Evolutionary conservation across 2,797 vertebrate genomes (phyloP), one percentile per base, ranked within the genome.

Genomic region (Danio aesculapii): DNA sequence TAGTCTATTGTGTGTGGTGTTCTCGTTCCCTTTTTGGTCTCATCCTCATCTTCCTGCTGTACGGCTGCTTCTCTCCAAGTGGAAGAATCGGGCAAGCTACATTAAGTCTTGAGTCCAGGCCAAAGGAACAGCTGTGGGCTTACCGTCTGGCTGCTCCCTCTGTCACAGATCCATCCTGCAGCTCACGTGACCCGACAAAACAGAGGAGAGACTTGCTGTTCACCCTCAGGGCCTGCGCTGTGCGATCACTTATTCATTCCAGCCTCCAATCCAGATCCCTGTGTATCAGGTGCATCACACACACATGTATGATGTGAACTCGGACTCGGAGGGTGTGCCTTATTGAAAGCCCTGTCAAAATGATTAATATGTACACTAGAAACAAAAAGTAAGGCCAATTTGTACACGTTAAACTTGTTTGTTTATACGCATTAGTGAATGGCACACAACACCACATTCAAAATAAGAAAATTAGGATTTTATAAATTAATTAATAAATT

Each of bases 121-220:
- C 90, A 91, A 85, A 84, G 84, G 83, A 90, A 87, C 92, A 91
- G 89, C 88, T 92, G 90, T 87, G 84, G 86, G 81, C 64, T 68
- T 70, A 85, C 83, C 82, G 82, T 86, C 87, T 90, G 87, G 83
- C 85, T 87, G 85, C 81, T 71, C 82, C 80, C 66, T 74, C 84
- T 83, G 78, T 59, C 71, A 81, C 83, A 79, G 82, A 90, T 87
- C 85, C 30, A 53, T 81, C 70, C 78, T 81, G 81, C 68, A 82
- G 62, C 75, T 87, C 87, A 86, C 86, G 86, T 85, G 87, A 80
- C 46, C 63, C 59, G 82, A 69, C 83, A 82, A 88, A 77, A 86
- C 77, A 68, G 67, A 82, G 63, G 71, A 62, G 17, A 63, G 47
- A 46, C 52, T 59, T 21, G 6, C n/a, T 66, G 75, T 79, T 79